Evolutionary conservation across 2,888 invertebrate species (phyloP), one percentile per base, ranked within the genome.

Genomic region (Rotaria magnacalcarata): DNA sequence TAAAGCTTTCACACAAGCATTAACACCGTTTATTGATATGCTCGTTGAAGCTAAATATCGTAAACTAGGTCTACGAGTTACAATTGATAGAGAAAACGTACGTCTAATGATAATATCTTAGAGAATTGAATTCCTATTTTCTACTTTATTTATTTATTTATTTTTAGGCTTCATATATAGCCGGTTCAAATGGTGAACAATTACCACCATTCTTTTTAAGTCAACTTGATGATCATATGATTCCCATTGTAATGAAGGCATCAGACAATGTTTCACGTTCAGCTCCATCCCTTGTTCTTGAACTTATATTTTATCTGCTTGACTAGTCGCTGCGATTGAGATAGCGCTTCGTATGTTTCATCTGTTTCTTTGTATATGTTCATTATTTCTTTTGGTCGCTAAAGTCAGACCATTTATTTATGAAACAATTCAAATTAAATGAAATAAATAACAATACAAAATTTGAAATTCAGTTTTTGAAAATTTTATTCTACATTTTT

Each of bases 101-200:
- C 21, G 47, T 47, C 3, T 52, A 52, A 52, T 10, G 8, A 14
- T 67, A 27, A 67, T n/a, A 5, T 27, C 2, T 27, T 2, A 27
- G 8, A 27, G 10, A 67, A 67, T 27, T 14, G 10, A 16, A 52
- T 52, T 52, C 16, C 14, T 52, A 52, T 41, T 41, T 21, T 14
- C 41, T 80, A 7, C 4, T 43, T n/a, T 80, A 8, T 80, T 24
- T 41, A 16, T 54, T 54, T 6, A 3, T 54, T 54, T 54, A 4
- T 11, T 54, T 5, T 80, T 80, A 80, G 80, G 80, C 80, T 11
- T 80, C 47, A n/a, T 80, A 80, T 80, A 47, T 80, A 80, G 43
- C 80, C n/a, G 80, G 80, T 80, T 80, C 80, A 2, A 80, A 80
- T 80, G 80, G 80, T 80, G 80, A 80, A 80, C 80, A 80, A 47